These are phyloP conservation scores for Cirrhinus mrigala DNA, from an alignment of 2,797 vertebrate species.

Conservation along the genomic window DNA sequence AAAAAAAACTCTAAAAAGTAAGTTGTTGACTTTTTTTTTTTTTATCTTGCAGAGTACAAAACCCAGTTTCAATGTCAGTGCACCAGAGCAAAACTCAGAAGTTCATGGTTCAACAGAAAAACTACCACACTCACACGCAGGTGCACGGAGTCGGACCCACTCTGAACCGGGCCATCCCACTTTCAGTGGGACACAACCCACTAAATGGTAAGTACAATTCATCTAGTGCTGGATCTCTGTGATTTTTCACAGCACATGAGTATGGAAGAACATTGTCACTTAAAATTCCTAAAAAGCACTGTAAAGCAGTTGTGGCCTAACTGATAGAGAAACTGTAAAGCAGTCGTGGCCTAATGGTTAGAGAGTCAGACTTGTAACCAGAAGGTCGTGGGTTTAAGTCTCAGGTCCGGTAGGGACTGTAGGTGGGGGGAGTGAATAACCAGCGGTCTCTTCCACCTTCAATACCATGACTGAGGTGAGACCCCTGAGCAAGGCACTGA, in stretches of 20 bases:
- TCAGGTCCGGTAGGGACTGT: too few relatives aligned
- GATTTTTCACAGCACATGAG: background rate
- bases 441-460: too few relatives aligned
- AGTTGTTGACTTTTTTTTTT: constrained; percentile 27
- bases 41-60: constrained; percentile 80
- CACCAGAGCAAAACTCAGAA: constrained; percentile 89
- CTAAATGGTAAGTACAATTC: constrained; percentile 85
- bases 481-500: too few relatives aligned
- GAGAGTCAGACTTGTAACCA: too few relatives aligned
- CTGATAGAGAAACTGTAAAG: too few relatives aligned
- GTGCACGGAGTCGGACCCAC: constrained; percentile 76
- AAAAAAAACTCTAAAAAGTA: background rate
- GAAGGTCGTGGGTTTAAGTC: too few relatives aligned
- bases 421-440: too few relatives aligned
- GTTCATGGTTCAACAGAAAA: constrained; percentile 91
- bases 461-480: too few relatives aligned
- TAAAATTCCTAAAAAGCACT: background rate
- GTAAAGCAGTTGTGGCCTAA: too few relatives aligned
- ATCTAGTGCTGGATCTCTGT: background rate
- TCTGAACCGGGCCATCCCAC: constrained; percentile 85
- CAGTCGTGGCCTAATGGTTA: too few relatives aligned
- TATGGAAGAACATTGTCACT: background rate
- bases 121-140: constrained; percentile 85
- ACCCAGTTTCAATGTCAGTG: constrained; percentile 81
- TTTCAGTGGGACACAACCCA: constrained; percentile 82